Conservation (phyloP, 2,113 vertebrate genomes). For the Nymphicus hollandicus region DNA sequence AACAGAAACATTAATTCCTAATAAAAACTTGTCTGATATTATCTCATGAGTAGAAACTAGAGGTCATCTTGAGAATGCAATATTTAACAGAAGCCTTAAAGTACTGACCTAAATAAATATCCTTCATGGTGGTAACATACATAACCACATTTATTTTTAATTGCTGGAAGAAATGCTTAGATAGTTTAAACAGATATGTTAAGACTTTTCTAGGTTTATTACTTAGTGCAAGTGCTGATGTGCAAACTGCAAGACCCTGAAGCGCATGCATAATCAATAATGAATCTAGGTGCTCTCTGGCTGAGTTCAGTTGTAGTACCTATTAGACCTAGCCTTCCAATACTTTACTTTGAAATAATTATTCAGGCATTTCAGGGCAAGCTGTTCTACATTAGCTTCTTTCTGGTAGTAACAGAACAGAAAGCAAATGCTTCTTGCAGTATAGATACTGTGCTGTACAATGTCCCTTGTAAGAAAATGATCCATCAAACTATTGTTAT, state of each 20-base stretch:
- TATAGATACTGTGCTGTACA: background rate
- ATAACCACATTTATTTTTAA: slow-evolving; percentile 62
- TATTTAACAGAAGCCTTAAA: slow-evolving; percentile 34
- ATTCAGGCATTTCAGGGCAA: slow-evolving; percentile 34
- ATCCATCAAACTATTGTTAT: background rate
- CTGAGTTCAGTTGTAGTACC: slow-evolving; percentile 9
- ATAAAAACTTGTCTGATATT: slow-evolving; percentile 48
- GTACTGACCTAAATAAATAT: slow-evolving; percentile 54
- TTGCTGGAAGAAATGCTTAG: slow-evolving; percentile 61
- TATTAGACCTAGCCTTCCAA: slow-evolving; percentile 42
- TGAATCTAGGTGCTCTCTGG: slow-evolving; percentile 25
- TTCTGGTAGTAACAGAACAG: background rate
- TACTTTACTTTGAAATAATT: slow-evolving; percentile 54
- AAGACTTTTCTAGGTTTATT: slow-evolving; percentile 51
- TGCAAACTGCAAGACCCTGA: slow-evolving; percentile 37
- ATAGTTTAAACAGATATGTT: slow-evolving; percentile 37
- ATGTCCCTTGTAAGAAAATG: background rate
- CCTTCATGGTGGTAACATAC: slow-evolving; percentile 5
- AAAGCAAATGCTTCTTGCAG: background rate
- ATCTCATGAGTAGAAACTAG: slow-evolving; percentile 48
- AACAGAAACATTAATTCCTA: slow-evolving; percentile 50
- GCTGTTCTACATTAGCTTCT: slow-evolving; percentile 8
- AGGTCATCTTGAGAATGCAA: slow-evolving; percentile 25
- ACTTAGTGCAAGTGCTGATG: slow-evolving; percentile 37
- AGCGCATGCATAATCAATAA: slow-evolving; percentile 56